Conservation (phyloP, 2,888 invertebrate genomes). For the Sipha maydis region DNA sequence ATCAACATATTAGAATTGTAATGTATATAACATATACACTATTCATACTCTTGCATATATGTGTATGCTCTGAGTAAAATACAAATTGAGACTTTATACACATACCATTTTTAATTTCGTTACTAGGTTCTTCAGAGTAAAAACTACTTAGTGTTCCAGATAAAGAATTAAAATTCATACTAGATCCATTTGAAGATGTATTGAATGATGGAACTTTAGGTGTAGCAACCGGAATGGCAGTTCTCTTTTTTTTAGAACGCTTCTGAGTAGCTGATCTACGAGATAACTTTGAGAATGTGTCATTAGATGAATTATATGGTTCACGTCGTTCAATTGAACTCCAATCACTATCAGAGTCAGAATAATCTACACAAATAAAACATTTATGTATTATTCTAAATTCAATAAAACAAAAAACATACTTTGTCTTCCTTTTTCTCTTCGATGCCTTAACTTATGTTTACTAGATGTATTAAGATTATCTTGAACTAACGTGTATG, state of each 20-base stretch:
- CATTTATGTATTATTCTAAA: conserved; percentile 10
- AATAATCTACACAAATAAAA: conserved; percentile 73
- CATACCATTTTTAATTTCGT: conserved; percentile 42
- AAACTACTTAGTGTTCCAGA: conserved; percentile 29
- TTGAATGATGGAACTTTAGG: conserved; percentile 79
- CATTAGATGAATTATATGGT: conserved; percentile 66
- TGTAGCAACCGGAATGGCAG: conserved; percentile 86
- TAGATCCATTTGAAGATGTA: conserved; percentile 61
- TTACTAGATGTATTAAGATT: conserved; percentile 72
- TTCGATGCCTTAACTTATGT: conserved; percentile 72
- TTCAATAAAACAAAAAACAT: conserved; percentile 23
- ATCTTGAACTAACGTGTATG: conserved; percentile 77
- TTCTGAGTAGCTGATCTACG: conserved; percentile 78
- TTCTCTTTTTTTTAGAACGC: conserved; percentile 78
- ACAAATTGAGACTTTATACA: not conserved
- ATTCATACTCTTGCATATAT: not conserved
- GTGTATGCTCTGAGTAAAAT: no score
- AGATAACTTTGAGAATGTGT: conserved; percentile 75
- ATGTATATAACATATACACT: no score
- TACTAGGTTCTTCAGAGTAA: conserved; percentile 43
- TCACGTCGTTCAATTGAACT: conserved; percentile 76
- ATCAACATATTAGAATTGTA: no score
- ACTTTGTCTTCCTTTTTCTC: conserved; percentile 76
- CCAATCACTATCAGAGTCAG: conserved; percentile 91
- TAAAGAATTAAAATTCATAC: conserved; percentile 63